These are phyloP conservation scores for Hypotaenidia okinawae DNA, from an alignment of 2,797 vertebrate genomes.

Conservation along the genomic window DNA sequence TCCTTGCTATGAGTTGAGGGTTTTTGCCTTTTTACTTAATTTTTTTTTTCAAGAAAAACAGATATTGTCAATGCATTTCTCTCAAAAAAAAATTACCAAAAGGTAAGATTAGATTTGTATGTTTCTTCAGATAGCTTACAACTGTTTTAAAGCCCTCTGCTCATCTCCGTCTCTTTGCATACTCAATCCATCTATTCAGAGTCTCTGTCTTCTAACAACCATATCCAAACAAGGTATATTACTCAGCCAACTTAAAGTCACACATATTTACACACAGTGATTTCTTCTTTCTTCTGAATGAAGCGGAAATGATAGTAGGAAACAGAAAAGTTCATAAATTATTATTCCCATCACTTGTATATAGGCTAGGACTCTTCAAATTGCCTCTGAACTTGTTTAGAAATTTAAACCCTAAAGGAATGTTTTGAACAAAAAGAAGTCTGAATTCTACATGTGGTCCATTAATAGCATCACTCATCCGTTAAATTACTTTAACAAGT, in stretches of 20 bases:
- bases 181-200: background rate
- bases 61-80: background rate
- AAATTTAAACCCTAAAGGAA: conserved; percentile 30
- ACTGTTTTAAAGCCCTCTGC: background rate
- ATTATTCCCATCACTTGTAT: background rate
- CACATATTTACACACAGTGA: accelerated
- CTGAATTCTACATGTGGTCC: conserved; percentile 20
- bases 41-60: background rate
- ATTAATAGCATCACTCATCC: conserved; percentile 58
- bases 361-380: background rate
- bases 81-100: background rate
- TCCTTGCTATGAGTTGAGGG: background rate
- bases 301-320: background rate
- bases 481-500: conserved; percentile 45
- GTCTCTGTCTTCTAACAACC: background rate
- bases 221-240: background rate
- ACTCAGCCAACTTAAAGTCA: background rate
- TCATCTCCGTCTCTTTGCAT: background rate
- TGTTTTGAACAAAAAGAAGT: background rate
- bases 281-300: background rate
- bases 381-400: background rate
- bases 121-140: background rate
- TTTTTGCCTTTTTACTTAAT: background rate
- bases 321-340: background rate
- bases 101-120: background rate